These are phyloP conservation scores for Meteorus colon DNA, from an alignment of 2,888 invertebrate genomes.

Conservation along the genomic window DNA sequence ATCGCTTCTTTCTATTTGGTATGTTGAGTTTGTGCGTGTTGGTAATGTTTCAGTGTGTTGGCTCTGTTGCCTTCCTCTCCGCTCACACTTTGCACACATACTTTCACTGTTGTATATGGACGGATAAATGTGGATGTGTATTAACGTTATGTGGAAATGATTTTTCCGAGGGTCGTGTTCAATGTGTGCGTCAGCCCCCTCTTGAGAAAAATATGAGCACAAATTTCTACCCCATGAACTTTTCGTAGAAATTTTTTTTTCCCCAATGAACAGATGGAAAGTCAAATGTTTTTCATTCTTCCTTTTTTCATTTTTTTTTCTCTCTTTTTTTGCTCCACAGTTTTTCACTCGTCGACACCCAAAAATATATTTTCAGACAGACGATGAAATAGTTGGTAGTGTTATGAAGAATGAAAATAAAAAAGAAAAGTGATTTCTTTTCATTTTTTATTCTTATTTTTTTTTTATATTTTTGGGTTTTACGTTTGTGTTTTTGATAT, in stretches of 20 bases:
- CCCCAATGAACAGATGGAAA: not conserved
- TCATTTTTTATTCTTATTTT: not conserved
- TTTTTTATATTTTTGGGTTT: not conserved
- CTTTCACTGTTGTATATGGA: slow-evolving; percentile 64
- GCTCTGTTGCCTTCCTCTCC: not conserved
- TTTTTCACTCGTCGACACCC: not conserved
- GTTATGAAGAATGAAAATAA: not conserved
- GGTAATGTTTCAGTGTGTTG: not conserved
- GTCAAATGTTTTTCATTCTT: not conserved
- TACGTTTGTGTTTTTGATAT: not conserved
- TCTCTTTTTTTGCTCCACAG: not conserved
- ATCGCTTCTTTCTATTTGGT: not conserved
- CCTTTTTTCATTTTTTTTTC: not conserved
- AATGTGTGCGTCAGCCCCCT: not conserved
- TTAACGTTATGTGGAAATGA: not conserved
- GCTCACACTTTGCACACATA: slow-evolving; percentile 51
- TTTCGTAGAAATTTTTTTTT: not conserved
- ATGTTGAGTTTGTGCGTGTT: not conserved
- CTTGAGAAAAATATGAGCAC: slow-evolving; percentile 16
- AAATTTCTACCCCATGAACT: slow-evolving; percentile 2
- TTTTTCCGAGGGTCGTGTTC: not conserved
- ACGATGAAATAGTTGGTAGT: not conserved
- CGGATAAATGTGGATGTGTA: not conserved
- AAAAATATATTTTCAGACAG: not conserved
- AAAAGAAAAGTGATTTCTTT: not conserved